These are phyloP conservation scores for Drosophila watanabei DNA, from an alignment of 1,140 invertebrate species.

Conservation along the genomic window DNA sequence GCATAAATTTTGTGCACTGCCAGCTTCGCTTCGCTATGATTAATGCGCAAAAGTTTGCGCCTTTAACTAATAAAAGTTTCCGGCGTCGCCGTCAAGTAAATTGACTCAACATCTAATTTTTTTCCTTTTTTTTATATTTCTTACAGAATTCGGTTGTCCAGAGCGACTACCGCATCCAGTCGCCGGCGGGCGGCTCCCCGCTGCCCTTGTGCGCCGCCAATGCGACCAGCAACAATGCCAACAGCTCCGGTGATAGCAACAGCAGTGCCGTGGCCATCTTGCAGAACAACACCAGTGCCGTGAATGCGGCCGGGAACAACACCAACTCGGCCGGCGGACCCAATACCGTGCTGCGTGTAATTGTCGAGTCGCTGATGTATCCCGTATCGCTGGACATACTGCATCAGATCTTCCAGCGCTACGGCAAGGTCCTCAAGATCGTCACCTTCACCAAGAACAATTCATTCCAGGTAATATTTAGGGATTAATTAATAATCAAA, in stretches of 20 bases:
- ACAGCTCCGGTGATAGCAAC: slow-evolving; percentile 71
- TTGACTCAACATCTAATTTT: slow-evolving; percentile 58
- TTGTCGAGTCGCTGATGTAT: slow-evolving; percentile 99
- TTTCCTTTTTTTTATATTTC: slow-evolving; percentile 32
- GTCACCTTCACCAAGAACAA: slow-evolving; percentile 99
- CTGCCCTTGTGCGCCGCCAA: slow-evolving; percentile 79
- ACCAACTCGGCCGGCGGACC: slow-evolving; percentile 93
- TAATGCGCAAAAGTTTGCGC: slow-evolving; percentile 70
- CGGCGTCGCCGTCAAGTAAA: slow-evolving; percentile 33
- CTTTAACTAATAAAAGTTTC: slow-evolving; percentile 73
- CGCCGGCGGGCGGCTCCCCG: slow-evolving; percentile 83
- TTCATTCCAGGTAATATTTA: slow-evolving; percentile 96
- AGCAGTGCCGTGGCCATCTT: slow-evolving; percentile 69
- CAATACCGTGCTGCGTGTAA: slow-evolving; percentile 98
- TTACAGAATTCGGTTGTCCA: slow-evolving; percentile 87
- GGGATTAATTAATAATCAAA: not conserved
- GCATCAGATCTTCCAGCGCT: slow-evolving; percentile 98
- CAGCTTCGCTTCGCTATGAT: slow-evolving; percentile 54
- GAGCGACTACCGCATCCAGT: slow-evolving; percentile 83
- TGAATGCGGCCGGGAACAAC: slow-evolving; percentile 72
- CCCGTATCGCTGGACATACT: slow-evolving; percentile 98
- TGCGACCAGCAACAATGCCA: slow-evolving; percentile 67
- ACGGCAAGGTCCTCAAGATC: slow-evolving; percentile 99
- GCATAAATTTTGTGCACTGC: slow-evolving; percentile 61
- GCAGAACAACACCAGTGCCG: slow-evolving; percentile 85